These are phyloP conservation scores for Meta bourneti DNA, from an alignment of 2,888 invertebrate genomes.

Conservation along the genomic window DNA sequence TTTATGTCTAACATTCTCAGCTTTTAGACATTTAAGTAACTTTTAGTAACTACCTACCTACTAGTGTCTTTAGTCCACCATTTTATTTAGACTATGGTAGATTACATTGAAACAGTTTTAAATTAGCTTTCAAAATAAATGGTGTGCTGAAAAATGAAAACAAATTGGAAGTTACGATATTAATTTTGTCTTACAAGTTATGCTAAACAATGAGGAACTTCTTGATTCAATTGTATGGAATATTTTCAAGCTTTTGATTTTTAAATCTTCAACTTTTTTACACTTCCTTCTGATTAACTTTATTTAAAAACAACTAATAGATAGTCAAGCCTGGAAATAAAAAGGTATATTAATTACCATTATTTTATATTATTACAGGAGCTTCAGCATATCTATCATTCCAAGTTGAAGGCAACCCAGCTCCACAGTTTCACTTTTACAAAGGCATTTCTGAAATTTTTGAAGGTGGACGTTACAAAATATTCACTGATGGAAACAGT, in stretches of 20 bases:
- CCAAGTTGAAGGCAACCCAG: constrained; percentile 95
- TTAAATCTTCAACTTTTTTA: neutral
- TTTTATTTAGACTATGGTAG: too few relatives aligned
- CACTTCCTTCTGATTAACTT: neutral
- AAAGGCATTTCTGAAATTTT: constrained; percentile 95
- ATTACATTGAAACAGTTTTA: too few relatives aligned
- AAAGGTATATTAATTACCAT: neutral
- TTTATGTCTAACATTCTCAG: too few relatives aligned
- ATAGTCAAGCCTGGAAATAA: neutral
- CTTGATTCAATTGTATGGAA: too few relatives aligned
- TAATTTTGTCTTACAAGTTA: neutral
- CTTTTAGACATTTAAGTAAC: too few relatives aligned
- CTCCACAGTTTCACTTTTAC: constrained; percentile 96
- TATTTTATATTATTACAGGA: constrained; percentile 84
- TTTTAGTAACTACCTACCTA: too few relatives aligned
- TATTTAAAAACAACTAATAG: neutral
- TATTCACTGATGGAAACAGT: constrained; percentile 95
- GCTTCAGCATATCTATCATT: constrained; percentile 95
- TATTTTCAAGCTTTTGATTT: neutral
- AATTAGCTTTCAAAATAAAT: too few relatives aligned
- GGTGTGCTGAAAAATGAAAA: too few relatives aligned
- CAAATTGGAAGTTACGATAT: neutral
- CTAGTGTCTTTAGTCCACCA: too few relatives aligned
- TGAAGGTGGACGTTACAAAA: constrained; percentile 97
- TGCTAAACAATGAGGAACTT: neutral